phyloP scores from a whole-genome alignment of 2,888 invertebrate genomes.

The Diplolepis rosae region DNA sequence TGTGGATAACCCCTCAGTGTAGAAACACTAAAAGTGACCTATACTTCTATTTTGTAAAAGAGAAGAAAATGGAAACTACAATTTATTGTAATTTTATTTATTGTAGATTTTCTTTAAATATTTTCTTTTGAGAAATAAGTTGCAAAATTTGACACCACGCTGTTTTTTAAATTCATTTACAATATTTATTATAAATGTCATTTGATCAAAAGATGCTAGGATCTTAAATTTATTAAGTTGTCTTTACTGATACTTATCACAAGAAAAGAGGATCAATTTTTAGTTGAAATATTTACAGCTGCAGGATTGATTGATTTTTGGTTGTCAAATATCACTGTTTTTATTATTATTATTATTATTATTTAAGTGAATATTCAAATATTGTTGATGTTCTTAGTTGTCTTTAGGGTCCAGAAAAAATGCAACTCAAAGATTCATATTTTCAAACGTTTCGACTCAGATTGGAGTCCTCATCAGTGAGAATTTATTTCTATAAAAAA shows the following conservation, averaged over 20 bases:
- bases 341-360: too few relatives aligned
- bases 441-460: too few relatives aligned
- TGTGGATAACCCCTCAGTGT: too few relatives aligned
- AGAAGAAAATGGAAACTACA: not conserved
- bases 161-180: not conserved
- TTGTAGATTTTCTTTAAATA: conserved; percentile 5
- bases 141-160: not conserved
- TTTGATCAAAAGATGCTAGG: conserved; percentile 8
- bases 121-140: conserved; percentile 2
- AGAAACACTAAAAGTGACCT: too few relatives aligned
- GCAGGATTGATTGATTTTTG: not conserved
- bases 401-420: too few relatives aligned
- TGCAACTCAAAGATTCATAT: too few relatives aligned
- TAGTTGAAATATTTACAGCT: conserved; percentile 3
- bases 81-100: not conserved
- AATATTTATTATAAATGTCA: not conserved
- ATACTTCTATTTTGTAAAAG: not conserved
- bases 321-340: not conserved
- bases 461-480: too few relatives aligned
- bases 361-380: too few relatives aligned
- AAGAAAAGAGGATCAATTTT: not conserved
- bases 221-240: not conserved
- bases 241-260: not conserved
- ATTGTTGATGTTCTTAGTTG: too few relatives aligned
- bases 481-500: too few relatives aligned